These are phyloP conservation scores for Helarctos malayanus DNA, from an alignment of 2,797 vertebrate genomes.

Conservation along the genomic window DNA sequence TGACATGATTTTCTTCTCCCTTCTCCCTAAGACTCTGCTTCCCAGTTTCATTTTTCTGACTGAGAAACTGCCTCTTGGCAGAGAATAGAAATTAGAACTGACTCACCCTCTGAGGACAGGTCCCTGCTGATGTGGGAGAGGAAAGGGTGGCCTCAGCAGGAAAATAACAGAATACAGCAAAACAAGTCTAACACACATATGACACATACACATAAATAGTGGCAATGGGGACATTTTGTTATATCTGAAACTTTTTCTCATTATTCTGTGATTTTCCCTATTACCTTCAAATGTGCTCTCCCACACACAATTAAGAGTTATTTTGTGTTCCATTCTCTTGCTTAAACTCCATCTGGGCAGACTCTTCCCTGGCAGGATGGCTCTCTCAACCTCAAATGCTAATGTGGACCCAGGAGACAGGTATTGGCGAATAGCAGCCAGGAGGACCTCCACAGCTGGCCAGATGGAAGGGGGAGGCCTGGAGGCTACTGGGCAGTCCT, in stretches of 20 bases:
- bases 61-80: background rate
- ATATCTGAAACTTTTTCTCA: slow-evolving; percentile 64
- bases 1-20: background rate
- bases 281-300: slow-evolving; percentile 68
- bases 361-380: background rate
- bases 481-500: background rate
- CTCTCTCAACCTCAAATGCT: background rate
- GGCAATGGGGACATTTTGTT: slow-evolving; percentile 38
- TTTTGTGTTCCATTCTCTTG: slow-evolving; percentile 63
- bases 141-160: slow-evolving; percentile 5
- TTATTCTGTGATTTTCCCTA: slow-evolving; percentile 65
- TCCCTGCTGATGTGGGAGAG: background rate
- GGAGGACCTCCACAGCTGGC: background rate
- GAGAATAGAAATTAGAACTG: slow-evolving; percentile 39
- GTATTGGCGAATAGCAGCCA: background rate
- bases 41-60: background rate
- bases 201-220: background rate
- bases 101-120: background rate
- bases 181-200: background rate
- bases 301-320: slow-evolving; percentile 63
- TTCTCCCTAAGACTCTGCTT: background rate
- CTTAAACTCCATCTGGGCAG: slow-evolving; percentile 39
- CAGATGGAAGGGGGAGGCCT: background rate
- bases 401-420: background rate
- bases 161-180: slow-evolving; percentile 53